Conservation (phyloP, 2,797 vertebrate species). For the Rhabdophis nuchalis region DNA sequence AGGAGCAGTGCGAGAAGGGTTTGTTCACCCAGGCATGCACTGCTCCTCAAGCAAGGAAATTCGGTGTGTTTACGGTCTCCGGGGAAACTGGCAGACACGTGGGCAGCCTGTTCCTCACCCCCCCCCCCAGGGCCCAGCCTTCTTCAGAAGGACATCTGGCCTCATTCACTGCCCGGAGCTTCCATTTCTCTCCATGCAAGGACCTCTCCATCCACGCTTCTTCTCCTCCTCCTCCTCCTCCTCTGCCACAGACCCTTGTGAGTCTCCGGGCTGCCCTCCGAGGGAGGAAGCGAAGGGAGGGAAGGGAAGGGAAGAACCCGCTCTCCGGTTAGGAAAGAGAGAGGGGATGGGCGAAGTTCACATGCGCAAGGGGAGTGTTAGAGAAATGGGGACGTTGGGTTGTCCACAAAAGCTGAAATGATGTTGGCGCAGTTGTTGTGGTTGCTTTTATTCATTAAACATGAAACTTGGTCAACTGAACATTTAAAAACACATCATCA, state of each 20-base stretch:
- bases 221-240: background rate
- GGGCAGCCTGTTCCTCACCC: background rate
- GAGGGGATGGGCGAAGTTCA: background rate
- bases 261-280: background rate
- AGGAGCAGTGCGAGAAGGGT: background rate
- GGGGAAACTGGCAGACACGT: constrained; percentile 38
- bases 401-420: background rate
- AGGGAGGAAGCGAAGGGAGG: background rate
- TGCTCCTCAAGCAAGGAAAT: background rate
- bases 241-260: too few species aligned
- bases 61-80: constrained; percentile 55
- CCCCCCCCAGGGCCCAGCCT: fast-evolving
- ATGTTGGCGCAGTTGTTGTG: background rate
- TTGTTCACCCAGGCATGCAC: background rate
- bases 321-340: background rate
- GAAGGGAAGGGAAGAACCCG: background rate
- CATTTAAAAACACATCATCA: too few species aligned
- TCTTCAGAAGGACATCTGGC: background rate
- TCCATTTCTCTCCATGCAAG: too few species aligned
- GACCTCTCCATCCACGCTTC: background rate
- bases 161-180: fast-evolving
- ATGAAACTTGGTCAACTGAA: too few species aligned
- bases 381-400: background rate
- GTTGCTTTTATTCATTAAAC: too few species aligned
- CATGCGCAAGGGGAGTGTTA: fast-evolving